Evolutionary conservation across 2,113 vertebrate species (phyloP).

Genomic region (Misgurnus anguillicaudatus): DNA sequence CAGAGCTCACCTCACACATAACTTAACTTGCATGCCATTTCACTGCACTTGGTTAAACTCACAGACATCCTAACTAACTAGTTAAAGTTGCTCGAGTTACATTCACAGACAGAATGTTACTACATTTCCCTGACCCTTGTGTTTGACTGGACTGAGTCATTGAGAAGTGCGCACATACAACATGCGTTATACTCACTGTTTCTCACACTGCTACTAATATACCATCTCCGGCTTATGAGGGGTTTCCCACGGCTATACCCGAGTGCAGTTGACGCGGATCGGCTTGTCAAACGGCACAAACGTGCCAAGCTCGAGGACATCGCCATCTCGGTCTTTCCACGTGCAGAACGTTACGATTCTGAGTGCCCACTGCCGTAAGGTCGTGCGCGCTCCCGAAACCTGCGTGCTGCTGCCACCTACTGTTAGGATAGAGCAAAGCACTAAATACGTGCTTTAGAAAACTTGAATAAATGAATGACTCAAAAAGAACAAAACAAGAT

Average conservation of each 20-base stretch:
- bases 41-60: background rate
- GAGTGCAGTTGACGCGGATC: conserved; percentile 39
- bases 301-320: conserved; percentile 4
- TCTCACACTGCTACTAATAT: conserved; percentile 50
- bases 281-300: conserved; percentile 54
- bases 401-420: conserved; percentile 43
- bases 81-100: background rate
- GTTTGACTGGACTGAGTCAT: background rate
- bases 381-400: background rate
- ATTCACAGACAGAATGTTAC: background rate
- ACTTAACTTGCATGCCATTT: no score
- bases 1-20: background rate
- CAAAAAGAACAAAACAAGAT: background rate
- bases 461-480: background rate
- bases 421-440: background rate
- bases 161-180: background rate
- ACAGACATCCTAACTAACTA: background rate
- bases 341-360: conserved; percentile 27
- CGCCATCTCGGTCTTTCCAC: conserved; percentile 71
- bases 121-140: background rate
- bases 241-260: conserved; percentile 27
- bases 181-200: conserved; percentile 65
- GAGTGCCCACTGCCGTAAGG: background rate
- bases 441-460: background rate
- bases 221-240: conserved; percentile 49